Percentiles rank a stretch among this genome's conserved stretches.
phyloP scores from a whole-genome alignment of 2,888 invertebrate species.

The Elysia crispata region DNA sequence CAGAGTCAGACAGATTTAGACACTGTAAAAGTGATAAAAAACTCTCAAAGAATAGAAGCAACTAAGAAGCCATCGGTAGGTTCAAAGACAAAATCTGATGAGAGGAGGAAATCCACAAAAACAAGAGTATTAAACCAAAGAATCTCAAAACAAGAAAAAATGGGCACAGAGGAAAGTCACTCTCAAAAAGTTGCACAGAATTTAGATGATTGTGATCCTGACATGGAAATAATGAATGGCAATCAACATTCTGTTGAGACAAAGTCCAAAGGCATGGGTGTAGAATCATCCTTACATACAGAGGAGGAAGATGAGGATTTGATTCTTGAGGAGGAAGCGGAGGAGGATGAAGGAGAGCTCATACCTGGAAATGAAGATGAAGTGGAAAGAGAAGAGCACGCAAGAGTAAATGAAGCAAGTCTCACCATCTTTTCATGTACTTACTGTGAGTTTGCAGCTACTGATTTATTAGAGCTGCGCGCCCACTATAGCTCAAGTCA shows the following conservation, averaged over 20 bases:
- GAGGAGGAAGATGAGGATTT: slow-evolving; percentile 20
- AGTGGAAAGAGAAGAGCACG: slow-evolving; percentile 46
- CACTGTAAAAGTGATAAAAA: too few species aligned
- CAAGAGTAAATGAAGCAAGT: slow-evolving; percentile 41
- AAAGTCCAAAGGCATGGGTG: neutral
- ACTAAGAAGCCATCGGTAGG: too few species aligned
- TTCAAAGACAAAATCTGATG: too few species aligned
- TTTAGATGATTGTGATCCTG: neutral
- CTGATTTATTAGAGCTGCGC: slow-evolving; percentile 63
- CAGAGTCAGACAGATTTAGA: neutral
- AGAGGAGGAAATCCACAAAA: too few species aligned
- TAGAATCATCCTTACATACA: neutral
- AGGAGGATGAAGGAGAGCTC: slow-evolving; percentile 25
- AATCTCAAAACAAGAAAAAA: too few species aligned
- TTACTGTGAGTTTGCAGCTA: slow-evolving; percentile 67
- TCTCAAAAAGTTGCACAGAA: too few species aligned
- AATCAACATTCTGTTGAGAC: neutral
- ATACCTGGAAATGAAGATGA: slow-evolving; percentile 29
- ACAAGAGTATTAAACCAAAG: too few species aligned
- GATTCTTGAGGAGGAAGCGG: slow-evolving; percentile 22
- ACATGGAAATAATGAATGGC: slow-evolving; percentile 18
- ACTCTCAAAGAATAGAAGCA: too few species aligned
- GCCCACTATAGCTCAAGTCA: slow-evolving; percentile 69
- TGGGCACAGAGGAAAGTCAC: too few species aligned
- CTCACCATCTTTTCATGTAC: slow-evolving; percentile 64